These are phyloP conservation scores for Elephas maximus DNA, from an alignment of 2,113 vertebrate genomes.

Conservation along the genomic window DNA sequence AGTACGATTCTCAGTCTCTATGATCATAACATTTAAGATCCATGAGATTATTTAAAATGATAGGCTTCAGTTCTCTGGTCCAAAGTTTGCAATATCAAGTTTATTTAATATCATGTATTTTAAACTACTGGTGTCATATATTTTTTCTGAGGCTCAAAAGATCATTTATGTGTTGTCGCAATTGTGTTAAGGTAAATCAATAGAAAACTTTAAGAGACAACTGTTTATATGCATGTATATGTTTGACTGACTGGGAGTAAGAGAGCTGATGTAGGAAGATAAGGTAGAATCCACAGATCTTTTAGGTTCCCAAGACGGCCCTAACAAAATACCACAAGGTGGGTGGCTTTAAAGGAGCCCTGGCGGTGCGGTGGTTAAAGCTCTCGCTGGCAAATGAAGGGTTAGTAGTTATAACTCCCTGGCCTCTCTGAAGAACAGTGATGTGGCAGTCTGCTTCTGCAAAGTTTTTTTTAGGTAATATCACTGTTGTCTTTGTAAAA, in stretches of 20 bases:
- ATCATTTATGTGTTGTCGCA: neutral
- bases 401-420: too few relatives aligned
- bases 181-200: neutral
- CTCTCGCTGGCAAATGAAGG: too few relatives aligned
- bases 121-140: neutral
- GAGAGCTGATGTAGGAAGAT: neutral
- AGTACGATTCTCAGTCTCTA: neutral
- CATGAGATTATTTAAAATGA: constrained; percentile 68
- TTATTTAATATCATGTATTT: constrained; percentile 42
- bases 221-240: neutral
- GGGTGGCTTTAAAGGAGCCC: too few relatives aligned
- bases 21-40: constrained; percentile 47
- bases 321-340: too few relatives aligned
- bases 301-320: too few relatives aligned
- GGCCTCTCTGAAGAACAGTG: too few relatives aligned
- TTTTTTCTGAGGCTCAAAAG: neutral
- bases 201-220: neutral
- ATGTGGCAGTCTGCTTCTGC: too few relatives aligned
- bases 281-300: too few relatives aligned
- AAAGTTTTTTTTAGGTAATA: too few relatives aligned
- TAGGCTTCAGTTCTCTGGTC: neutral
- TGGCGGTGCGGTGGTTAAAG: too few relatives aligned
- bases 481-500: neutral
- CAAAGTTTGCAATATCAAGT: constrained; percentile 28
- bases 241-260: neutral